These are phyloP conservation scores for Podilymbus podiceps DNA, from an alignment of 2,113 vertebrate genomes.

Conservation along the genomic window DNA sequence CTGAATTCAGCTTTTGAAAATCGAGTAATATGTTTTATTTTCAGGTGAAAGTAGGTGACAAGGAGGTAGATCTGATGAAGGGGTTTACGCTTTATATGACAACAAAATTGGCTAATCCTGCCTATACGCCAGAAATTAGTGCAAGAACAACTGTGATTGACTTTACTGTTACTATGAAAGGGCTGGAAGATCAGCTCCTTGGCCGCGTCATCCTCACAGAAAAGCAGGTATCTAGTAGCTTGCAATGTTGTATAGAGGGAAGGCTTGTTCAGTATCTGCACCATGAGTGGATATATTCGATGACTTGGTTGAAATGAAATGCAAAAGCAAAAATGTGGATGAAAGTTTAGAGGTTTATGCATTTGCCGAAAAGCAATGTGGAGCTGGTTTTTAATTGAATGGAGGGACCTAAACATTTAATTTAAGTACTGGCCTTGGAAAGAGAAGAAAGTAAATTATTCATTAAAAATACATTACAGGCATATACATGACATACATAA, in stretches of 20 bases:
- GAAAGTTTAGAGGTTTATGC: not conserved
- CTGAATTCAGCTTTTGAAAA: not conserved
- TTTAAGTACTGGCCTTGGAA: slow-evolving; percentile 32
- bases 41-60: slow-evolving; percentile 85
- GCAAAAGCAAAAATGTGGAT: not conserved
- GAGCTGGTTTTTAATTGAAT: not conserved
- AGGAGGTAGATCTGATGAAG: slow-evolving; percentile 80
- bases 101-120: slow-evolving; percentile 84
- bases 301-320: not conserved
- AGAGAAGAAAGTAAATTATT: not conserved
- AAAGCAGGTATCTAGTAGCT: slow-evolving; percentile 73
- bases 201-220: slow-evolving; percentile 83
- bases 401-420: not conserved
- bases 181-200: slow-evolving; percentile 85
- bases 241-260: not conserved
- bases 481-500: not conserved
- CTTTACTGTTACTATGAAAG: slow-evolving; percentile 83
- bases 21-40: not conserved
- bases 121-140: slow-evolving; percentile 84
- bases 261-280: not conserved
- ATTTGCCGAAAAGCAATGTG: not conserved
- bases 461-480: slow-evolving; percentile 55
- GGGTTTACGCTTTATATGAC: slow-evolving; percentile 84
- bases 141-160: slow-evolving; percentile 83
- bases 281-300: not conserved